A percentile compares a stretch with the other conserved stretches of the same genome.
phyloP scores from a whole-genome alignment of 2,888 invertebrate species.

The Synanthedon vespiformis region DNA sequence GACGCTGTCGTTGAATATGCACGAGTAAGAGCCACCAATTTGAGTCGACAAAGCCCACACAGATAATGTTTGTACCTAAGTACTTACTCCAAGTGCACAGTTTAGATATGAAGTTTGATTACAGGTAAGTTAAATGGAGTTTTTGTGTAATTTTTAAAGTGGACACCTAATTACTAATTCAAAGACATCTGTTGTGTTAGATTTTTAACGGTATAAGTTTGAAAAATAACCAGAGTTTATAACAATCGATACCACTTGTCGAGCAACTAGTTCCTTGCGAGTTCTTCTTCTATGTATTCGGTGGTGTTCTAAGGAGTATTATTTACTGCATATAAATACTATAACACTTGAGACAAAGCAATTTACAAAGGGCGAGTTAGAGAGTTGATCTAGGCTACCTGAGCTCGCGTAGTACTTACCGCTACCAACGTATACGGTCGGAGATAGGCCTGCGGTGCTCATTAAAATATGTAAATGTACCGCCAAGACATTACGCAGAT shows the following conservation, averaged over 20 bases:
- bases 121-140: too few species aligned
- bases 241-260: too few species aligned
- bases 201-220: too few species aligned
- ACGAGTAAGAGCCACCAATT: slow-evolving; percentile 7
- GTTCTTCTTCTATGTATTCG: too few species aligned
- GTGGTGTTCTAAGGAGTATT: too few species aligned
- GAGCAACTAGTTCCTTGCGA: too few species aligned
- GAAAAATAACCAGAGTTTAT: too few species aligned
- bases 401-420: slow-evolving; percentile 6
- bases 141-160: too few species aligned
- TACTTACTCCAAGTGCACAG: not conserved
- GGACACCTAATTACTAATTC: too few species aligned
- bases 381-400: slow-evolving; percentile 7
- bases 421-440: slow-evolving; percentile 1
- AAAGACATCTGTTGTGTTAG: too few species aligned
- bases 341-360: too few species aligned
- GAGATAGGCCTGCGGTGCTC: slow-evolving; percentile 59
- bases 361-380: not conserved
- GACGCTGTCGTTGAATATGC: slow-evolving; percentile 27
- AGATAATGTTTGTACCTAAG: not conserved
- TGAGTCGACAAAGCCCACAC: not conserved
- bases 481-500: slow-evolving; percentile 66
- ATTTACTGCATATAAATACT: too few species aligned
- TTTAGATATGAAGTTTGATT: not conserved
- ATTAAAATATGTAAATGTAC: slow-evolving; percentile 69